Conservation (phyloP, 2,113 vertebrate genomes). For the Numenius arquata region DNA sequence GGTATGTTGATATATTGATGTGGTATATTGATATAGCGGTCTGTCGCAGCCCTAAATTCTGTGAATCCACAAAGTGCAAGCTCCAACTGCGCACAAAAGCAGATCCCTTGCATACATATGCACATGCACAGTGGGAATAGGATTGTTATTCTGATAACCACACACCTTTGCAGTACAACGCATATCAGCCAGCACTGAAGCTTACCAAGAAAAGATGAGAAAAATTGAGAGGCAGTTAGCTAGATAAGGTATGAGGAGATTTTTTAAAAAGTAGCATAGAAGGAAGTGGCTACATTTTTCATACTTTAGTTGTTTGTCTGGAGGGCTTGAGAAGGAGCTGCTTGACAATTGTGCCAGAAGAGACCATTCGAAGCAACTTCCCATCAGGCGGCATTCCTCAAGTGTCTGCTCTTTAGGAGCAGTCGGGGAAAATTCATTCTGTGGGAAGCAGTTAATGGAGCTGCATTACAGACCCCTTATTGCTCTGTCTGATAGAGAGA, state of each 20-base stretch:
- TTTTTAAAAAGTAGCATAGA: slow-evolving; percentile 9
- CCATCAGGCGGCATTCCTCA: slow-evolving; percentile 50
- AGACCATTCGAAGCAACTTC: slow-evolving; percentile 16
- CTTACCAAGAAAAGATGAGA: slow-evolving; percentile 44
- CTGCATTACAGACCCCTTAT: slow-evolving; percentile 54
- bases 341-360: background rate
- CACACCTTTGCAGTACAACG: background rate
- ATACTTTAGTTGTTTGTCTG: slow-evolving; percentile 14
- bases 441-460: slow-evolving; percentile 63
- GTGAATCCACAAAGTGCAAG: background rate
- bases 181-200: slow-evolving; percentile 49
- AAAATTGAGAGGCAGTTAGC: slow-evolving; percentile 65
- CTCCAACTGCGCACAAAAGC: background rate
- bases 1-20: background rate
- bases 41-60: background rate
- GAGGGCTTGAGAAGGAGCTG: slow-evolving; percentile 25
- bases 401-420: slow-evolving; percentile 49
- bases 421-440: slow-evolving; percentile 60
- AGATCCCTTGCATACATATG: background rate
- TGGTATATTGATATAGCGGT: background rate
- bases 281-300: slow-evolving; percentile 63
- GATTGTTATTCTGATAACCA: slow-evolving; percentile 22
- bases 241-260: slow-evolving; percentile 46
- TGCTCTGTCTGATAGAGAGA: slow-evolving; percentile 63
- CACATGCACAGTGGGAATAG: background rate